Evolutionary conservation across 2,888 invertebrate species (phyloP).

Genomic region (Heliconius charithonia): DNA sequence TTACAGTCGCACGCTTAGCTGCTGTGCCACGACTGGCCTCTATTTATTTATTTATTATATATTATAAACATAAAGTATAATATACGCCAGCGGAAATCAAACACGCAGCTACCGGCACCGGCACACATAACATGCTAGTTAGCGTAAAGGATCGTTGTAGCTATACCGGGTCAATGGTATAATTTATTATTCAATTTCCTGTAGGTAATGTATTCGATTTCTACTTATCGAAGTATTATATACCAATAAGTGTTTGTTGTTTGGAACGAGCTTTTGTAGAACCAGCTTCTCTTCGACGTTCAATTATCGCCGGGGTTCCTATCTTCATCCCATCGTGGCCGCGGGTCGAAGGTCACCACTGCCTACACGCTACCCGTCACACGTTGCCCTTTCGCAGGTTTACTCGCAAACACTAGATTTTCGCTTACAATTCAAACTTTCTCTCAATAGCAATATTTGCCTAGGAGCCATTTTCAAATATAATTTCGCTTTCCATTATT

Average conservation of each 20-base stretch:
- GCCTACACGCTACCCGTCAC: slow-evolving; percentile 59
- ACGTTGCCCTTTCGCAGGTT: slow-evolving; percentile 49
- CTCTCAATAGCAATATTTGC: slow-evolving; percentile 54
- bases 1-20: no score
- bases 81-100: background rate
- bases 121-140: background rate
- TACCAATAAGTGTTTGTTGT: slow-evolving; percentile 37
- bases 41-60: background rate
- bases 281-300: slow-evolving; percentile 40
- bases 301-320: slow-evolving; percentile 53
- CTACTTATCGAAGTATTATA: slow-evolving; percentile 34
- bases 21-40: no score
- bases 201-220: slow-evolving; percentile 35
- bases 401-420: slow-evolving; percentile 55
- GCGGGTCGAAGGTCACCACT: slow-evolving; percentile 50
- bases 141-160: slow-evolving; percentile 1
- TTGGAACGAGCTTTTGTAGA: slow-evolving; percentile 25
- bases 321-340: slow-evolving; percentile 55
- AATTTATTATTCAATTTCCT: slow-evolving; percentile 39
- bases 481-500: slow-evolving; percentile 48
- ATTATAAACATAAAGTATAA: background rate
- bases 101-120: background rate
- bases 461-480: slow-evolving; percentile 48
- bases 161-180: slow-evolving; percentile 22
- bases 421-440: slow-evolving; percentile 61